phyloP scores from a whole-genome alignment of 2,888 invertebrate genomes.

The Boloria selene region DNA sequence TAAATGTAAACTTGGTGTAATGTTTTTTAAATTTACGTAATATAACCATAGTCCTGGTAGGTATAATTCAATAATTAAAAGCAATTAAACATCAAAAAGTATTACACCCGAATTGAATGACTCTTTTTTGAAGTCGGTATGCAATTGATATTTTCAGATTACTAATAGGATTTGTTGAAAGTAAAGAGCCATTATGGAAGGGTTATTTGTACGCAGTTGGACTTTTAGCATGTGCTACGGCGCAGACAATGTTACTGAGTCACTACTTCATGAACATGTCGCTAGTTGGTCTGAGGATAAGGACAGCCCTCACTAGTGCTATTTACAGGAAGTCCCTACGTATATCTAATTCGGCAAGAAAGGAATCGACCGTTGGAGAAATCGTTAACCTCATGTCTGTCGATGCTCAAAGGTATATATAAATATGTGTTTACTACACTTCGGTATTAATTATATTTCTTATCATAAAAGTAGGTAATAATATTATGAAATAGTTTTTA shows the following conservation, averaged over 20 bases:
- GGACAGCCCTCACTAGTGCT: slow-evolving; percentile 93
- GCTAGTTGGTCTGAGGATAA: slow-evolving; percentile 93
- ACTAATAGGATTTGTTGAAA: slow-evolving; percentile 87
- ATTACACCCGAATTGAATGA: no score
- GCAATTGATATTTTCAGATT: slow-evolving; percentile 74
- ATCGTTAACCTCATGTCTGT: slow-evolving; percentile 96
- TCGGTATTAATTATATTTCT: no score
- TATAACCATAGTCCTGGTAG: no score
- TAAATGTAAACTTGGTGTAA: no score
- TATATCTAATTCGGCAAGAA: slow-evolving; percentile 90
- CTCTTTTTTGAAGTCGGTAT: no score
- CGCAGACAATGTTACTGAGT: slow-evolving; percentile 92
- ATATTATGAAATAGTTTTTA: no score
- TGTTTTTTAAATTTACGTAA: no score
- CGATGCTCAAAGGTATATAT: slow-evolving; percentile 88
- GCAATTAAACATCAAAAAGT: no score
- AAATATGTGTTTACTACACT: neutral
- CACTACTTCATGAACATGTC: slow-evolving; percentile 97
- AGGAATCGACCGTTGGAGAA: slow-evolving; percentile 93
- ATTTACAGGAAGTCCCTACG: slow-evolving; percentile 93
- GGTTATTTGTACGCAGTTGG: slow-evolving; percentile 91
- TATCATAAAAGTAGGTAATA: no score
- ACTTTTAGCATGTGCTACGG: slow-evolving; percentile 87
- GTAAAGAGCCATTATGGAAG: slow-evolving; percentile 88
- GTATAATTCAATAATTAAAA: no score